A percentile compares a stretch with the other conserved stretches of the same genome.
Conservation (phyloP, 2,113 vertebrate species). For the Ictidomys tridecemlineatus region DNA sequence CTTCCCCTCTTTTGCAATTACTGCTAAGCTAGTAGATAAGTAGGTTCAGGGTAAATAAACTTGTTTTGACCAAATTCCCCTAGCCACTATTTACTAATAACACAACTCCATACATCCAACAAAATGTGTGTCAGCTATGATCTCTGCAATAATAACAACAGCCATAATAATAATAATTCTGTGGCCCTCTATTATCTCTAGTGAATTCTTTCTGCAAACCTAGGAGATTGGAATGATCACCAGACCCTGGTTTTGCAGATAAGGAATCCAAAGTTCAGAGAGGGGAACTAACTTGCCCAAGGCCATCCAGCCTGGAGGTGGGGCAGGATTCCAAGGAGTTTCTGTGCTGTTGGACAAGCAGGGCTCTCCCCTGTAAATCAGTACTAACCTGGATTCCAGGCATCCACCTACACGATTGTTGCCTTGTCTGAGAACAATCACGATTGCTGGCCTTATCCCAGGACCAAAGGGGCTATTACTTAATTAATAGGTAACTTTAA, state of each 20-base stretch:
- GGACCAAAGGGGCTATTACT: background rate
- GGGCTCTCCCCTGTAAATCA: background rate
- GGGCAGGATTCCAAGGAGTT: background rate
- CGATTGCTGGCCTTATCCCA: background rate
- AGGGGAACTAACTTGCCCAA: constrained; percentile 47
- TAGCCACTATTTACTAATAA: constrained; percentile 39
- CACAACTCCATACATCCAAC: background rate
- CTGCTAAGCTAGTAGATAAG: constrained; percentile 12
- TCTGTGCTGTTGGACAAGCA: background rate
- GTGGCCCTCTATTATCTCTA: constrained; percentile 23
- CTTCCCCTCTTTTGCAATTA: background rate
- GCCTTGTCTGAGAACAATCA: background rate
- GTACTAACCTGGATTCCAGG: background rate
- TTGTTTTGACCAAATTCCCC: background rate
- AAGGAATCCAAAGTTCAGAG: constrained; percentile 62
- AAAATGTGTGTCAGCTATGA: background rate
- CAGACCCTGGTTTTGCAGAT: constrained; percentile 37
- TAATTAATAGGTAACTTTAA: constrained; percentile 57
- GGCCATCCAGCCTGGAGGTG: constrained; percentile 12
- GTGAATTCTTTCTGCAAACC: constrained; percentile 22
- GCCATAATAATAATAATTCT: too few species aligned
- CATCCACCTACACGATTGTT: background rate
- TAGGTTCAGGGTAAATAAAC: background rate
- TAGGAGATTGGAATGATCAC: constrained; percentile 4
- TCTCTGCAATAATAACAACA: background rate